A percentile compares a stretch with the other conserved stretches of the same genome.
phyloP scores from a whole-genome alignment of 1,140 invertebrate species.

The Temnothorax longispinosus region DNA sequence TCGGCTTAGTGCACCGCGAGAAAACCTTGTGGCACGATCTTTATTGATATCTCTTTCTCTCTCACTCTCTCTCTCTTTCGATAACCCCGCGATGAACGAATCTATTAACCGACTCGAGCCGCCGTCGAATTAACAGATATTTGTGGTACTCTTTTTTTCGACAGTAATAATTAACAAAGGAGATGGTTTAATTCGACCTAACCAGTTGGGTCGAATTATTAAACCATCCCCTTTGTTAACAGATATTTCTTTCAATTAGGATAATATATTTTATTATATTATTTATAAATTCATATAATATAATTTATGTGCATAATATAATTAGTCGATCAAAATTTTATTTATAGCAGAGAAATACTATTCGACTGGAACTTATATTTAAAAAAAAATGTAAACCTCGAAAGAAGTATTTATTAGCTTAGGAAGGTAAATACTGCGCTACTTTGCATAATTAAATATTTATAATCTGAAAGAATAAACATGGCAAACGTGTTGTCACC shows the following conservation, averaged over 20 bases:
- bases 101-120: constrained; percentile 11
- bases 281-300: not conserved
- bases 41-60: not conserved
- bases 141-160: too few species aligned
- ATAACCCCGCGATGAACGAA: constrained; percentile 37
- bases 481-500: not conserved
- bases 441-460: constrained; percentile 13
- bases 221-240: too few species aligned
- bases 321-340: not conserved
- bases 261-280: not conserved
- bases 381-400: not conserved
- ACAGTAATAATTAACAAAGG: too few species aligned
- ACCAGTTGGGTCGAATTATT: too few species aligned
- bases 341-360: not conserved
- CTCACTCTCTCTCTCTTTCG: not conserved
- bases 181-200: too few species aligned
- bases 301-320: not conserved
- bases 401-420: not conserved
- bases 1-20: constrained; percentile 2
- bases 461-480: not conserved
- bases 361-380: not conserved
- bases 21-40: not conserved
- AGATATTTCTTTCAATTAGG: constrained; percentile 1
- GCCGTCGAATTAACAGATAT: not conserved
- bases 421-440: not conserved